Evolutionary conservation across 2,113 vertebrate genomes (phyloP).

Genomic region (Pollimyrus isidori): DNA sequence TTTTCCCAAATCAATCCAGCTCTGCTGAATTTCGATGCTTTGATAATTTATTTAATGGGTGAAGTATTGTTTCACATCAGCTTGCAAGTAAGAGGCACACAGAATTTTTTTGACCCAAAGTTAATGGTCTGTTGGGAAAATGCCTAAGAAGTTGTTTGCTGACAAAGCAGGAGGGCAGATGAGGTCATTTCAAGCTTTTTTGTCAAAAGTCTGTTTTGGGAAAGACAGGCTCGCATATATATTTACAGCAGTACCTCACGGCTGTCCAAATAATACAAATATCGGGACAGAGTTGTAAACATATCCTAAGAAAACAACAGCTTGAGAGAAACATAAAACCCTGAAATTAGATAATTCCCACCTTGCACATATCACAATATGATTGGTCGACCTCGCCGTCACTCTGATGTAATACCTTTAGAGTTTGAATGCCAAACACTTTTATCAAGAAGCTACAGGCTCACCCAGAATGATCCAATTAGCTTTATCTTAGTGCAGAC

Average conservation of each 20-base stretch:
- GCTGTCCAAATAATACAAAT: background rate
- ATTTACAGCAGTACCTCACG: background rate
- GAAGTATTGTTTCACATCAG: background rate
- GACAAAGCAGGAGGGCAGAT: background rate
- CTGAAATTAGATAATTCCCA: background rate
- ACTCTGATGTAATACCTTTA: background rate
- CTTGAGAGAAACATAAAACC: background rate
- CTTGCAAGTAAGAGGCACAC: background rate
- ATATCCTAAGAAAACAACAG: background rate
- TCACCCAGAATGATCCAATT: constrained; percentile 11
- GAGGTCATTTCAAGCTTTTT: background rate
- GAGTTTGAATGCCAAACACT: background rate
- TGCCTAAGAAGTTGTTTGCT: background rate
- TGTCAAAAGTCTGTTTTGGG: background rate
- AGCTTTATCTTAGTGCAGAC: constrained; percentile 2
- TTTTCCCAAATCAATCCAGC: background rate
- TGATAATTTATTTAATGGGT: background rate
- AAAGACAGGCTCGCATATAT: background rate
- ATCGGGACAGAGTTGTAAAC: background rate
- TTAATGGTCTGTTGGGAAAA: background rate
- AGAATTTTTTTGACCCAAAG: background rate
- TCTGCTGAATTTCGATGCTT: background rate
- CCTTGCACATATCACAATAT: background rate
- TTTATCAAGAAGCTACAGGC: background rate
- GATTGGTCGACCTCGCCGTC: background rate